These are phyloP conservation scores for Hippasteria phrygiana DNA, from an alignment of 53 echinoderm and acorn worm species.

Conservation along the genomic window DNA sequence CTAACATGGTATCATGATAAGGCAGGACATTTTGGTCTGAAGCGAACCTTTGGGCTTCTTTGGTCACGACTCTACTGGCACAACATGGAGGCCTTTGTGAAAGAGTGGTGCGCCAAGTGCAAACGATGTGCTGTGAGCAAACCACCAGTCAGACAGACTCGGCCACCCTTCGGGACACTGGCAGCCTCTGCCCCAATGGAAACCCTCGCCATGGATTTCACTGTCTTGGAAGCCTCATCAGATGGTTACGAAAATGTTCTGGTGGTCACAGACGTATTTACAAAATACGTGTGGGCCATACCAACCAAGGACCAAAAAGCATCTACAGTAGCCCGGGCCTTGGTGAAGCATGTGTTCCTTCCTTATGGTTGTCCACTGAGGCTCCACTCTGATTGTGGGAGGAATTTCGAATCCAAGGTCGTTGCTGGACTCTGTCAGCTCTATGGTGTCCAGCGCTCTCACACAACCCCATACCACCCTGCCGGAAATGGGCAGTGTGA, in stretches of 20 bases:
- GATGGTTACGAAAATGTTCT: constrained; percentile 32
- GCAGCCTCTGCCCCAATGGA: constrained; percentile 63
- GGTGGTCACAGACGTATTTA: constrained; percentile 43
- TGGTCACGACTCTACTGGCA: not conserved
- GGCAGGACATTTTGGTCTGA: constrained; percentile 45
- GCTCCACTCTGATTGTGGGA: constrained; percentile 17
- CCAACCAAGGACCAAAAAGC: constrained; percentile 43
- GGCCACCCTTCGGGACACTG: constrained; percentile 27
- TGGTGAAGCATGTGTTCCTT: constrained; percentile 21
- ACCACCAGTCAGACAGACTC: constrained; percentile 19
- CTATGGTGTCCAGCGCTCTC: not conserved
- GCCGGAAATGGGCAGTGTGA: too few relatives aligned
- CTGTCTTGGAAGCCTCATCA: constrained; percentile 43
- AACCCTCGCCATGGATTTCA: constrained; percentile 44
- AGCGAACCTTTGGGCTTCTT: constrained; percentile 32
- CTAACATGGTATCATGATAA: constrained; percentile 39
- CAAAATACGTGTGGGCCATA: constrained; percentile 46
- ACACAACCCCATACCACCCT: too few relatives aligned
- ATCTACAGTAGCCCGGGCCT: constrained; percentile 3
- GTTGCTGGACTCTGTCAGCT: not conserved
- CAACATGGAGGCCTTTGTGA: not conserved
- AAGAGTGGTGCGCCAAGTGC: constrained; percentile 45
- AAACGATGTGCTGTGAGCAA: constrained; percentile 39
- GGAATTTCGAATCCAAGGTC: constrained; percentile 1
- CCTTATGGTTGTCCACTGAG: constrained; percentile 6